phyloP scores from a whole-genome alignment of 37 sponge, comb jelly and placozoan genomes.

The Mnemiopsis leidyi region DNA sequence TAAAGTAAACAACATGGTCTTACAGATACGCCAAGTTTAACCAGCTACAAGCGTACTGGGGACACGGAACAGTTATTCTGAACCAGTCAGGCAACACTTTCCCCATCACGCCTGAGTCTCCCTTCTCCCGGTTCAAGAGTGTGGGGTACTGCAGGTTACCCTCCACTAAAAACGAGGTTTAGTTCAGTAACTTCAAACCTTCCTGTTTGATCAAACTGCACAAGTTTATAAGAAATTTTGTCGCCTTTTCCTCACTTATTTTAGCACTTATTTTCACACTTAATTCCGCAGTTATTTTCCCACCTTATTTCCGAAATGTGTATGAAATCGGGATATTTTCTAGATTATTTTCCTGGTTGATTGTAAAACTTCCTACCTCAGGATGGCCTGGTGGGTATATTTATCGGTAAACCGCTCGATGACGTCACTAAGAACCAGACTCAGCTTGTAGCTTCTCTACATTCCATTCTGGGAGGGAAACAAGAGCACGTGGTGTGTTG shows the following conservation, averaged over 20 bases:
- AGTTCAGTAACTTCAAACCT: too few species aligned
- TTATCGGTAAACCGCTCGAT: slow-evolving; percentile 39
- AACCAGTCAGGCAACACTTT: slow-evolving; percentile 72
- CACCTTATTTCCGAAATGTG: too few species aligned
- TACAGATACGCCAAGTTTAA: slow-evolving; percentile 58
- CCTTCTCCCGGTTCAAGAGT: slow-evolving; percentile 70
- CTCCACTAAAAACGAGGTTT: slow-evolving; percentile 58
- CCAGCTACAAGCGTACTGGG: slow-evolving; percentile 76
- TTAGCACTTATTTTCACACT: too few species aligned
- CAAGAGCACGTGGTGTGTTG: slow-evolving; percentile 62
- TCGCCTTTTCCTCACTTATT: too few species aligned
- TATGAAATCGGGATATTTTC: neutral
- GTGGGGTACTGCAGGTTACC: slow-evolving; percentile 58
- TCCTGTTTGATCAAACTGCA: too few species aligned
- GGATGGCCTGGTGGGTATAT: slow-evolving; percentile 57
- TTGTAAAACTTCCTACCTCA: neutral
- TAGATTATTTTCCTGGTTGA: neutral
- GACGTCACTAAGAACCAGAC: slow-evolving; percentile 65
- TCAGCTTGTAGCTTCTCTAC: slow-evolving; percentile 47
- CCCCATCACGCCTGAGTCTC: slow-evolving; percentile 77
- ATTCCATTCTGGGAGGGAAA: slow-evolving; percentile 55
- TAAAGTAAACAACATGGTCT: neutral
- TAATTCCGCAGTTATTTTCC: too few species aligned
- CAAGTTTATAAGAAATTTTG: too few species aligned
- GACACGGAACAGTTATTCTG: slow-evolving; percentile 78